These are phyloP conservation scores for Conopomorpha cramerella DNA, from an alignment of 1,140 invertebrate species.

Conservation along the genomic window DNA sequence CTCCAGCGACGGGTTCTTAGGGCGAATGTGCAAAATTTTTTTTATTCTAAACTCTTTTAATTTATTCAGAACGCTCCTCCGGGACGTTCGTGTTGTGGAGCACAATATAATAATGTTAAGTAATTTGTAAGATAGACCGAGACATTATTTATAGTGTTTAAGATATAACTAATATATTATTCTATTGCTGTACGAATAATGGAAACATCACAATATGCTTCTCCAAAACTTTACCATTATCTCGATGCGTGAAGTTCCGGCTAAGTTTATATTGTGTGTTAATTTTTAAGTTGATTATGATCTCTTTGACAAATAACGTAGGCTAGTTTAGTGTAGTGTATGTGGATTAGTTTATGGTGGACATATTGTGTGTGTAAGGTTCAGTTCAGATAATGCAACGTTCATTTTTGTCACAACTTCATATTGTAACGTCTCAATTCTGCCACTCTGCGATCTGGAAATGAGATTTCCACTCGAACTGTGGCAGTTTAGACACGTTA, in stretches of 20 bases:
- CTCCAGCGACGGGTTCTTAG: background rate
- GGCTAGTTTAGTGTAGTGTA: slow-evolving; percentile 24
- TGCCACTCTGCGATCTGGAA: no score
- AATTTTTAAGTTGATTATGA: slow-evolving; percentile 54
- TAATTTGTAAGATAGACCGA: slow-evolving; percentile 50
- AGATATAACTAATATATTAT: slow-evolving; percentile 5
- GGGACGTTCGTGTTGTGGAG: slow-evolving; percentile 16
- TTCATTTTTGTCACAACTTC: no score
- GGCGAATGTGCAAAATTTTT: slow-evolving; percentile 40
- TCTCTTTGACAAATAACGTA: slow-evolving; percentile 52
- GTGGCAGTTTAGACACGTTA: no score
- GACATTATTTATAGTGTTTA: slow-evolving; percentile 10
- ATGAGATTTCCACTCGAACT: no score
- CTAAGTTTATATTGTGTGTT: slow-evolving; percentile 40
- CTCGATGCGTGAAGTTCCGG: background rate
- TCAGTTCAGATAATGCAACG: no score
- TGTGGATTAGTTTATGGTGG: no score
- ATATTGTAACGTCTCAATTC: no score
- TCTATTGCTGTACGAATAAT: slow-evolving; percentile 16
- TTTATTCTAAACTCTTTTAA: slow-evolving; percentile 42
- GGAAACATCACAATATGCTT: slow-evolving; percentile 25
- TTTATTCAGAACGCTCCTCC: slow-evolving; percentile 38
- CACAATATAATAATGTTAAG: slow-evolving; percentile 52
- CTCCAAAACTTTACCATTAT: background rate
- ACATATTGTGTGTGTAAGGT: no score